Percentiles rank a stretch among this genome's conserved stretches.
Conservation (phyloP, 2,113 vertebrate genomes). For the Enhydra lutris region DNA sequence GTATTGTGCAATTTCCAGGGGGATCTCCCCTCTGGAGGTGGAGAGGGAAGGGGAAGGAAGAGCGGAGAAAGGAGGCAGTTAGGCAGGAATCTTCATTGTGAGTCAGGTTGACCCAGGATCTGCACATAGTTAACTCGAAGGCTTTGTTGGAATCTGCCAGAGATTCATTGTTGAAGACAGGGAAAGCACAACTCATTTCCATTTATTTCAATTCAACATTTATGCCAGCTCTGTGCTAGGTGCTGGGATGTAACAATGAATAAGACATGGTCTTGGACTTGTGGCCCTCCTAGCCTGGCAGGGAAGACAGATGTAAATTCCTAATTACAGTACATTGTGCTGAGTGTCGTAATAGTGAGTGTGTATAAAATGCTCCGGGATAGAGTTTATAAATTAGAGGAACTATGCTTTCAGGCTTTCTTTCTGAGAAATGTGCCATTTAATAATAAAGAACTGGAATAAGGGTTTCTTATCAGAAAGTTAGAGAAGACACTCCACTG, state of each 20-base stretch:
- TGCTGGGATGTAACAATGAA: constrained; percentile 18
- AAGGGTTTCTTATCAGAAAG: constrained; percentile 17
- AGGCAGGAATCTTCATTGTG: not conserved
- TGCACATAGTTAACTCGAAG: not conserved
- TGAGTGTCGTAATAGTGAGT: constrained; percentile 8
- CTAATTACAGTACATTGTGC: constrained; percentile 39
- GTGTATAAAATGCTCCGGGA: not conserved
- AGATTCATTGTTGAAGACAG: constrained; percentile 39
- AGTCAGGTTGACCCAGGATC: not conserved
- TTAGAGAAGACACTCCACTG: not conserved
- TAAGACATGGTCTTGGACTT: constrained; percentile 37
- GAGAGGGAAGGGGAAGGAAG: constrained; percentile 50
- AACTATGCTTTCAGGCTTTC: constrained; percentile 1
- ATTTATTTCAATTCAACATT: constrained; percentile 48
- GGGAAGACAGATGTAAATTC: constrained; percentile 52
- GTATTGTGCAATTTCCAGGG: constrained; percentile 53
- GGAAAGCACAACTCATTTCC: constrained; percentile 50
- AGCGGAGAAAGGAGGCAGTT: constrained; percentile 36
- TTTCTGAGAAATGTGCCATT: constrained; percentile 33
- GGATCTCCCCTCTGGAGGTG: constrained; percentile 69
- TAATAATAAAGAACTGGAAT: constrained; percentile 47
- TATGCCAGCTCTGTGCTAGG: constrained; percentile 18
- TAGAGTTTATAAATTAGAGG: constrained; percentile 33
- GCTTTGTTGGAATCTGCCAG: constrained; percentile 25
- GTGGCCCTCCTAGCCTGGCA: not conserved